Evolutionary conservation across 2,113 vertebrate genomes (phyloP).

Genomic region (Trogon surrucura): DNA sequence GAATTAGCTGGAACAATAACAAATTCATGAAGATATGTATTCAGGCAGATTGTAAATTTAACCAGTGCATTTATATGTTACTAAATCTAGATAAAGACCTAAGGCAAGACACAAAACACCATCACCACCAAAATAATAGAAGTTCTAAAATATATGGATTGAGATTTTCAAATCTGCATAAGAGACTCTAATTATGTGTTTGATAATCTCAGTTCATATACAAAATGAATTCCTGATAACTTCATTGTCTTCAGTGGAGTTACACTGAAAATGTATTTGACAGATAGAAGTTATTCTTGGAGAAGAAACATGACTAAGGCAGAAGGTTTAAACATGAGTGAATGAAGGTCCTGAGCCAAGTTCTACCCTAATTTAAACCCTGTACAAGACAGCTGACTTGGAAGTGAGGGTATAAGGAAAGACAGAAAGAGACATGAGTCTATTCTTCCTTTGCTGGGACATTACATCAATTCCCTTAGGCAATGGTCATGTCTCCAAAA

Average conservation of each 20-base stretch:
- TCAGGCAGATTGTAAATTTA: slow-evolving; percentile 30
- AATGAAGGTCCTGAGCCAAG: slow-evolving; percentile 11
- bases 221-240: background rate
- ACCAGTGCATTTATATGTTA: background rate
- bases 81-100: slow-evolving; percentile 27
- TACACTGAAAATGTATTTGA: slow-evolving; percentile 1
- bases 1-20: background rate
- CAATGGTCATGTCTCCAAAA: background rate
- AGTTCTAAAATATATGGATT: background rate
- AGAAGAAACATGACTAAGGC: slow-evolving; percentile 42
- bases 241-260: background rate
- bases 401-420: background rate
- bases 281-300: background rate
- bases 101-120: background rate
- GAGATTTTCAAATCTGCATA: slow-evolving; percentile 10
- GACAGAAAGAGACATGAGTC: slow-evolving; percentile 40
- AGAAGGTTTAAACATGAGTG: slow-evolving; percentile 37
- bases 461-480: slow-evolving; percentile 15
- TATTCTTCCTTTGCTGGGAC: slow-evolving; percentile 31
- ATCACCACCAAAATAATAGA: background rate
- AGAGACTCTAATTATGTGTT: background rate
- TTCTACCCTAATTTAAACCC: slow-evolving; percentile 29
- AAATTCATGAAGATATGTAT: background rate
- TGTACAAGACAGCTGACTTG: slow-evolving; percentile 15
- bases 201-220: background rate